Percentiles rank a stretch among this genome's conserved stretches.
These are phyloP conservation scores for Nestor notabilis DNA, from an alignment of 2,113 vertebrate genomes.

Conservation along the genomic window DNA sequence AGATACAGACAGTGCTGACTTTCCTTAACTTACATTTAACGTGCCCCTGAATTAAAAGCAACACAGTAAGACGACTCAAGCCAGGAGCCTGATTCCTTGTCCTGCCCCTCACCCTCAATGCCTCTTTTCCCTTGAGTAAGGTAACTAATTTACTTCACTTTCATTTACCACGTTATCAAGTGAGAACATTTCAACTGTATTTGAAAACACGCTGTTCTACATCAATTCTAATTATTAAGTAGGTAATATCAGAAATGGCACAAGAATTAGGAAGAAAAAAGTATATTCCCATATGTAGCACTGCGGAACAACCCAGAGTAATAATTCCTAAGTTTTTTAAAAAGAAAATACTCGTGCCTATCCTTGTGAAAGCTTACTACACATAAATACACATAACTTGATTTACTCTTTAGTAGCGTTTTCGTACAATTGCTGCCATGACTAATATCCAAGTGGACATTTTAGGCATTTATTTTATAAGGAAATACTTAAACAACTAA, in stretches of 20 bases:
- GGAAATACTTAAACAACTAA: not conserved
- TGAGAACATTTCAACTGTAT: not conserved
- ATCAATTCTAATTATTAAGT: not conserved
- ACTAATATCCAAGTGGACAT: not conserved
- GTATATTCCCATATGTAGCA: not conserved
- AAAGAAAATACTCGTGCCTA: rapidly evolving
- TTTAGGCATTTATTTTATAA: not conserved
- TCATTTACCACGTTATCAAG: not conserved
- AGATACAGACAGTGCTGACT: not conserved
- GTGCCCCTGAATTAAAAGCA: not conserved
- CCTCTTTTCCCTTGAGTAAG: not conserved
- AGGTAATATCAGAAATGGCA: not conserved
- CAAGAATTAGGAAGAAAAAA: not conserved
- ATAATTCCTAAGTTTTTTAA: not conserved
- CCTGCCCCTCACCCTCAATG: not conserved
- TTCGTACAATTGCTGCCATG: not conserved
- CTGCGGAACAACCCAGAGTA: not conserved
- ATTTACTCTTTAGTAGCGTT: not conserved
- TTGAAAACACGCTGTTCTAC: not conserved
- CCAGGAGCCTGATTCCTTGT: not conserved
- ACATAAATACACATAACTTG: not conserved
- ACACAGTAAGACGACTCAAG: not conserved
- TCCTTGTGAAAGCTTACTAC: not conserved
- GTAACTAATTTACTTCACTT: not conserved
- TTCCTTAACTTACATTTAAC: not conserved